Base-by-base conservation (phyloP, 1,140 invertebrate genomes). In the Eriocheir sinensis region DNA sequence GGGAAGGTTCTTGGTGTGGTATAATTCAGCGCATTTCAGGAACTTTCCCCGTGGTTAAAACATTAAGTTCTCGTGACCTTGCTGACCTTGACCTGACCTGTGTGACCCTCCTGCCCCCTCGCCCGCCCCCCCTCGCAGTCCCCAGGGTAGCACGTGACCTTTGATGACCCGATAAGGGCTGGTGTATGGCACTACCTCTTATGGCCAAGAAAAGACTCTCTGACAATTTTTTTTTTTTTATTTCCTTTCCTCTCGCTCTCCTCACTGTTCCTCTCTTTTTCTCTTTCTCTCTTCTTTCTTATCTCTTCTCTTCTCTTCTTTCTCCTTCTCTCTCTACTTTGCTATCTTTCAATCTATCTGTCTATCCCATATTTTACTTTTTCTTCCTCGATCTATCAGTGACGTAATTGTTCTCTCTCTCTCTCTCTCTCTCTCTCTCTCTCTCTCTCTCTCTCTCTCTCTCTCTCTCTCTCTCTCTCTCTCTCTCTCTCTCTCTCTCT, bases 131-230 rank as follows among this genome's bases (percentile, higher is more conserved):
- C 86, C 85, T 38, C 85, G 86, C 93, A 89, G 93, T 94, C 93
- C 93, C 93, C 93, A 94, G 93, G 93, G 93, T 79, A 94, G 93
- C 93, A 94, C 91, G 91, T 48, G 79, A 83, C 91, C 83, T 88
- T 48, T 36, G 27, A 83, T 85, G 89, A 95, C 89, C 53, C 90
- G 90, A 92, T 89, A 86, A 85, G 81, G 89, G 88, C 92, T 88
- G 88, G 85, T 93, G 95, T 95, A 95, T 95, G 95, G 95, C 95
- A 95, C 95, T 95, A 93, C 95, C 80, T 93, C 0, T 72, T 72
- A n/a, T 72, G 27, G 60, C 60, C 27, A 72, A 72, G 21, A 4
- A n/a, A n/a, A 21, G 27, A 60, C 53, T 21, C 60, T 72, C 27
- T 72, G 60, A 72, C 60, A 72, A n/a, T 8, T 48, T 48, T 48